Base-by-base conservation (phyloP, 1,140 invertebrate genomes). In the Lepidostoma basale region DNA sequence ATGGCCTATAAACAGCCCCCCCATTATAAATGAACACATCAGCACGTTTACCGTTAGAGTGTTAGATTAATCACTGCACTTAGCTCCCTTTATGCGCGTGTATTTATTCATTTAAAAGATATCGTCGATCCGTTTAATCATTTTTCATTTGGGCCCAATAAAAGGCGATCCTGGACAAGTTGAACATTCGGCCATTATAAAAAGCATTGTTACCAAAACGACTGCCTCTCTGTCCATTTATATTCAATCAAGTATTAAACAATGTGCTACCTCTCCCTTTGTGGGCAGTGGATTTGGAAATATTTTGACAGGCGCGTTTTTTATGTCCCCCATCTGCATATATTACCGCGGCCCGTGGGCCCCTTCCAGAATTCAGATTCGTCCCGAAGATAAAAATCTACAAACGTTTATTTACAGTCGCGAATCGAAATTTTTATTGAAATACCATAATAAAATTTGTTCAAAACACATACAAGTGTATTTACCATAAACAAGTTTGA, bases 221-320 rank as follows among this genome's bases (percentile, higher is more conserved):
- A 18, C 20, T 26, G 14, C 56, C 30, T 40, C 23, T 42, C 26
- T 10, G 36, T 26, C 36, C 56, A 42, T 60, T 60, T 42, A 60
- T 60, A 56, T 52, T 65, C 47, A 54, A 40, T 65, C 45, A 56
- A 54, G 18, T 54, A 56, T 65, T 54, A 65, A 65, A 65, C 62
- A 65, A n/a, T 40, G 62, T 54, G 62, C 39, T 33, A 65, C 62
- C 62, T 64, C 18, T 18, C 12, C 62, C 25, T 54, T 65, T 64
- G 62, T 64, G 44, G 62, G 42, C 16, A 52, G 36, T 42, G 23
- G 40, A 39, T 52, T 40, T 62, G 28, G 28, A 68, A 49, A 62
- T 68, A 68, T 68, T 68, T 68, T 68, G 66, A 68, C 66, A 62
- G 66, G 36, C 18, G 4, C 44, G 44, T 62, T 62, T 62, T 68